Evolutionary conservation across 1,140 invertebrate species (phyloP).

Genomic region (Piezodorus guildinii): DNA sequence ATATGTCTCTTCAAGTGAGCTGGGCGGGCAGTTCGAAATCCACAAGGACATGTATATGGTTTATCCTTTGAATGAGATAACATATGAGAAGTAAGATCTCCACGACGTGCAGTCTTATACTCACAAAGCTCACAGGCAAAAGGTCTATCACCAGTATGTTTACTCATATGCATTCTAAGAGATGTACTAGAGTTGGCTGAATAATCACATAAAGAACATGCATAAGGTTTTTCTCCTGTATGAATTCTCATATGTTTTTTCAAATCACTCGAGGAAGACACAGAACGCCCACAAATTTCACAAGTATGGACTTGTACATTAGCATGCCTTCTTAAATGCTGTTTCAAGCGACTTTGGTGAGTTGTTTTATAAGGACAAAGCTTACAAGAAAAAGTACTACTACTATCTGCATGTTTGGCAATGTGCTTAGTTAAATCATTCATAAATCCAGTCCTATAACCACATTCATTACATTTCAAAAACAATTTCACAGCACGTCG

Average conservation of each 20-base stretch:
- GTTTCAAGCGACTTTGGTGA: not conserved
- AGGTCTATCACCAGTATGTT: slow-evolving; percentile 11
- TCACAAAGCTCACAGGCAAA: slow-evolving; percentile 7
- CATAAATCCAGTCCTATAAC: not conserved
- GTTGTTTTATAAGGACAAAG: not conserved
- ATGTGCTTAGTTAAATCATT: not conserved
- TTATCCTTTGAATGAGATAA: not conserved
- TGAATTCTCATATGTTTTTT: slow-evolving; percentile 12
- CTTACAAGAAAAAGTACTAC: not conserved
- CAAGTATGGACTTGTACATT: not conserved
- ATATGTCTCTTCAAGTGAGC: slow-evolving; percentile 2
- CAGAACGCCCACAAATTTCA: not conserved
- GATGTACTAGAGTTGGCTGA: not conserved
- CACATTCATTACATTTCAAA: not conserved
- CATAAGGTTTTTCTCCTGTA: slow-evolving; percentile 10
- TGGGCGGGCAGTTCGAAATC: not conserved
- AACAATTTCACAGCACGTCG: not conserved
- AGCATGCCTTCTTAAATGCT: not conserved
- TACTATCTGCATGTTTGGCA: not conserved
- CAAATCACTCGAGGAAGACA: not conserved
- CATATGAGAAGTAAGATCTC: slow-evolving; percentile 2
- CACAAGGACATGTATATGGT: slow-evolving; percentile 1
- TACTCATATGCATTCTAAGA: slow-evolving; percentile 7
- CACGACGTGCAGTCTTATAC: not conserved
- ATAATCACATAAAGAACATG: slow-evolving; percentile 3